Evolutionary conservation across 2,888 invertebrate genomes (phyloP).

Genomic region (Euzophera pinguis): DNA sequence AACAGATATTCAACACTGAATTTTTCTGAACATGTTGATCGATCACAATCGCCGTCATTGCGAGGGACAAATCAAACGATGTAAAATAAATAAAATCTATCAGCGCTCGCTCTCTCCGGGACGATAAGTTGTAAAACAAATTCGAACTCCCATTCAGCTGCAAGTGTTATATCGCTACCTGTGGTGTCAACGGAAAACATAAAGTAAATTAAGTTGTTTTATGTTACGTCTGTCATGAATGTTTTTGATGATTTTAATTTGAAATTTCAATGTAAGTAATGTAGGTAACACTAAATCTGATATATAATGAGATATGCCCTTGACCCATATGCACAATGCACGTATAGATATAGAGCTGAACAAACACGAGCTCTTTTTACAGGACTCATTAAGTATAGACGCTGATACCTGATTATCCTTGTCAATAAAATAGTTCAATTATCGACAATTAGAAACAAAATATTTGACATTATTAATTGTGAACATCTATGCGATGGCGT

Average conservation of each 20-base stretch:
- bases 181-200: conserved; percentile 4
- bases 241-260: conserved; percentile 8
- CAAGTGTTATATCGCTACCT: conserved; percentile 10
- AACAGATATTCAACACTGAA: too few species aligned
- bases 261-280: too few species aligned
- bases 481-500: conserved; percentile 18
- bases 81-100: conserved; percentile 21
- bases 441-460: not conserved
- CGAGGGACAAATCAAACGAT: conserved; percentile 18
- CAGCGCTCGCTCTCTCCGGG: conserved; percentile 4
- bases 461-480: not conserved
- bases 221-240: conserved; percentile 1
- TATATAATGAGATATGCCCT: too few species aligned
- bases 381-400: too few species aligned
- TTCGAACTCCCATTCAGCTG: conserved; percentile 17
- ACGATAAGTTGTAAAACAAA: conserved; percentile 19
- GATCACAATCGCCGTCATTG: not conserved
- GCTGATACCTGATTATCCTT: too few species aligned
- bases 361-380: too few species aligned
- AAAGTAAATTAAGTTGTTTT: conserved; percentile 6
- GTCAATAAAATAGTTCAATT: too few species aligned
- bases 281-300: too few species aligned
- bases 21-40: not conserved
- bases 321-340: too few species aligned
- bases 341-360: too few species aligned